Conservation (phyloP, 1,140 invertebrate genomes). For the Macrotrachela quadricornifera region DNA sequence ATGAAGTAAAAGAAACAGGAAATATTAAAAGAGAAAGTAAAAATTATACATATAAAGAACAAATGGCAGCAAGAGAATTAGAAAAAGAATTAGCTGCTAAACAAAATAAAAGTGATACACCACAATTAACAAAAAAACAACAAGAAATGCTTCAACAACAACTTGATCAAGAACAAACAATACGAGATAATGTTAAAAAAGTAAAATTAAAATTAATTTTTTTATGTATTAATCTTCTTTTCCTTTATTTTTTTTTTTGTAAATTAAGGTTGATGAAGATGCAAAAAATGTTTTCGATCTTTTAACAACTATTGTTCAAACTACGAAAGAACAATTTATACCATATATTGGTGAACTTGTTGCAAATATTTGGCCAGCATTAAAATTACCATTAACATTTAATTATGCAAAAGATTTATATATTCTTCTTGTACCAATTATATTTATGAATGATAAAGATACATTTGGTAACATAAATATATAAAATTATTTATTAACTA, state of each 20-base stretch:
- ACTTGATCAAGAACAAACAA: background rate
- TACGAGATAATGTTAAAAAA: background rate
- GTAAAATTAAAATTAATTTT: background rate
- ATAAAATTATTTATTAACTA: too few relatives aligned
- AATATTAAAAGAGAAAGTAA: constrained; percentile 90
- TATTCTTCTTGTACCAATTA: too few relatives aligned
- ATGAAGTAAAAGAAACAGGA: constrained; percentile 33
- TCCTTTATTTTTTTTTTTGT: background rate
- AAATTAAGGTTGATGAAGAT: background rate
- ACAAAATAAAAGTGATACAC: background rate
- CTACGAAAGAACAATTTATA: background rate
- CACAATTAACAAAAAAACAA: constrained; percentile 5
- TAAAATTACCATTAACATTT: too few relatives aligned
- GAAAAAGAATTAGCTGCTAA: constrained; percentile 34
- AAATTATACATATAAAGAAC: constrained; percentile 85
- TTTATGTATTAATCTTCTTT: background rate
- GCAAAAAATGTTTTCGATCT: background rate
- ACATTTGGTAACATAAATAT: too few relatives aligned
- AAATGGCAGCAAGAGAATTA: constrained; percentile 74
- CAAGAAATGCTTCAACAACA: background rate
- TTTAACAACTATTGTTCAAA: background rate
- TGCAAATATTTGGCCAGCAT: too few relatives aligned
- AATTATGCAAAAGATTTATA: too few relatives aligned
- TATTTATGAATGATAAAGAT: too few relatives aligned
- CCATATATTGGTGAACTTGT: background rate